Evolutionary conservation across 2,797 vertebrate species (phyloP).

Genomic region (Ciconia nigra): DNA sequence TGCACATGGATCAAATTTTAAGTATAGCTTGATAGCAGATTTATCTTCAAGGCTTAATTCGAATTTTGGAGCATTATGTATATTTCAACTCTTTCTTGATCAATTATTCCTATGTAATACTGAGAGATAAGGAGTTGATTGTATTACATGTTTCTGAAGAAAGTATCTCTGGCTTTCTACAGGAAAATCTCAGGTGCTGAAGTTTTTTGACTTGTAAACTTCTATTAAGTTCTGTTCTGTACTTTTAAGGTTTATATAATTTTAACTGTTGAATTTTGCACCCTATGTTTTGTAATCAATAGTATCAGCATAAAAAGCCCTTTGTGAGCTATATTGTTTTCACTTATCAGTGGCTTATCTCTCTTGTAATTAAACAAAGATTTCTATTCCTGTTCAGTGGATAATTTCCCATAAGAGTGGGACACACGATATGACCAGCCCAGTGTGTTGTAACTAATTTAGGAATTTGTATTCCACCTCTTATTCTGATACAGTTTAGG

Average conservation of each 20-base stretch:
- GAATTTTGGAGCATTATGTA: neutral
- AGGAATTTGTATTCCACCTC: neutral
- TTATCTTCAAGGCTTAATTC: neutral
- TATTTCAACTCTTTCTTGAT: neutral
- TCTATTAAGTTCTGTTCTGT: neutral
- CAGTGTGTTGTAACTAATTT: neutral
- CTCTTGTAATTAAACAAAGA: neutral
- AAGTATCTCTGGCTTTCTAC: constrained; percentile 25
- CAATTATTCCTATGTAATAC: neutral
- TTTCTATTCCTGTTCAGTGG: neutral
- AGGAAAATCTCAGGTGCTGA: constrained; percentile 58
- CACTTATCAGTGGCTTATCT: neutral
- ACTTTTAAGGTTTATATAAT: neutral
- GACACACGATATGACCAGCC: neutral
- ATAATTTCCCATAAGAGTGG: neutral
- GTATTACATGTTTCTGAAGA: constrained; percentile 22
- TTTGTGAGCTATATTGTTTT: neutral
- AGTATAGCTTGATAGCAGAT: neutral
- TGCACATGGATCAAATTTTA: neutral
- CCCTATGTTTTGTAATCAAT: neutral
- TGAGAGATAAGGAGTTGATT: neutral
- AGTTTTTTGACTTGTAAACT: neutral
- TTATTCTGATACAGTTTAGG: neutral
- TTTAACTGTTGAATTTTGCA: neutral
- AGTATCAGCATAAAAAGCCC: neutral